Evolutionary conservation across 2,888 invertebrate species (phyloP).

Genomic region (Rhagium mordax): DNA sequence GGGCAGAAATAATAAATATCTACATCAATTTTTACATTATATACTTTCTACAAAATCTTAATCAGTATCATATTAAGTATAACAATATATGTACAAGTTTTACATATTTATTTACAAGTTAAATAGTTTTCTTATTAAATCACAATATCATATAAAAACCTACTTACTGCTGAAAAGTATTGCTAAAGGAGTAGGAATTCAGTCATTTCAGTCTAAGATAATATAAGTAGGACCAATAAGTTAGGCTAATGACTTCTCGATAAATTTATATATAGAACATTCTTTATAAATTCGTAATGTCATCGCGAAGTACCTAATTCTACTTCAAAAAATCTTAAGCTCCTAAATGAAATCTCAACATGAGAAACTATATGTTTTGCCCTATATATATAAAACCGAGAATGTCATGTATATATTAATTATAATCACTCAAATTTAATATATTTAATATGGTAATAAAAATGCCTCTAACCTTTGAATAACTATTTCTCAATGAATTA

Average conservation of each 20-base stretch:
- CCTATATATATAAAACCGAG: neutral
- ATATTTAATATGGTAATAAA: slow-evolving; percentile 6
- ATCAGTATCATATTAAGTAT: slow-evolving; percentile 52
- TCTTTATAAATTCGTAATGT: neutral
- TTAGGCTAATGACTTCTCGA: slow-evolving; percentile 21
- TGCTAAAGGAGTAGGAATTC: slow-evolving; percentile 64
- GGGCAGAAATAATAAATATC: slow-evolving; percentile 63
- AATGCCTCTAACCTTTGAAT: slow-evolving; percentile 9
- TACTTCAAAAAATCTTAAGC: neutral
- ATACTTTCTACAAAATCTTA: slow-evolving; percentile 59
- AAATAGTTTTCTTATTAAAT: slow-evolving; percentile 50
- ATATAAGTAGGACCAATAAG: slow-evolving; percentile 40
- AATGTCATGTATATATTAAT: neutral
- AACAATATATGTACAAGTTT: slow-evolving; percentile 59
- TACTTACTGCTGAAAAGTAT: slow-evolving; percentile 56
- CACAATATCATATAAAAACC: slow-evolving; percentile 51
- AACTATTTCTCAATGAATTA: neutral
- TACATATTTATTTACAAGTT: slow-evolving; percentile 47
- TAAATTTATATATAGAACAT: neutral
- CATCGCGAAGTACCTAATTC: too few relatives aligned
- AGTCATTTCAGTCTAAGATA: slow-evolving; percentile 56
- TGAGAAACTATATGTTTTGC: neutral
- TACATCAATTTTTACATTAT: slow-evolving; percentile 59
- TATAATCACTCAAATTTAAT: neutral
- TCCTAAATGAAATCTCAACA: neutral